These are phyloP conservation scores for Tetragnatha montana DNA, from an alignment of 2,888 invertebrate species.

Conservation along the genomic window DNA sequence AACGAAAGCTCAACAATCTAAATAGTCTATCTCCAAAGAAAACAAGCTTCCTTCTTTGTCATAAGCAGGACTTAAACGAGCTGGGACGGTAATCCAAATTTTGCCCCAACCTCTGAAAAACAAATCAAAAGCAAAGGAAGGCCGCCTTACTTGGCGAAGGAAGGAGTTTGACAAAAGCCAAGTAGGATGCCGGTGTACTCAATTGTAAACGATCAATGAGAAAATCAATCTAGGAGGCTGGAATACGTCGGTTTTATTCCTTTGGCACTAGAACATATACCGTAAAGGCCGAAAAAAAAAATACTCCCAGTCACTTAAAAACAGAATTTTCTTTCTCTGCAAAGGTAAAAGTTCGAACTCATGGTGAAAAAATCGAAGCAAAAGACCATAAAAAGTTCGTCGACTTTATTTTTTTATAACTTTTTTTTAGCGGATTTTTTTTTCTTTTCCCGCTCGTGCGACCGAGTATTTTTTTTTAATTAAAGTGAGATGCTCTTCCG, in stretches of 20 bases:
- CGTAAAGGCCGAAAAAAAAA: conserved; percentile 46
- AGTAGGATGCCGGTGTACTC: conserved; percentile 46
- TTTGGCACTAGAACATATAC: conserved; percentile 47
- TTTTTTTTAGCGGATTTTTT: conserved; percentile 24
- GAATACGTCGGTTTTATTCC: conserved; percentile 51
- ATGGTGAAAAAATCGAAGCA: conserved; percentile 37
- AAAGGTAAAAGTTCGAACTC: conserved; percentile 56
- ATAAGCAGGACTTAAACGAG: conserved; percentile 18
- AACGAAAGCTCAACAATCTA: conserved; percentile 16
- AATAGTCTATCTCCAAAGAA: conserved; percentile 17
- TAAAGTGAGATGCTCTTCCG: conserved; percentile 42
- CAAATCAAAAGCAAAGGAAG: conserved; percentile 21
- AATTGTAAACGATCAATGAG: conserved; percentile 60
- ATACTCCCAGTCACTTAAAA: conserved; percentile 61
- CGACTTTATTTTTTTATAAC: conserved; percentile 35
- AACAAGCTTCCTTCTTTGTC: background rate
- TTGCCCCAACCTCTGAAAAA: conserved; percentile 18
- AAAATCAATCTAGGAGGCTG: conserved; percentile 51
- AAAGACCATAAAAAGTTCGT: conserved; percentile 47
- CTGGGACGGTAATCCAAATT: conserved; percentile 58
- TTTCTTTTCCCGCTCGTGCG: conserved; percentile 9
- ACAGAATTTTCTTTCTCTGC: conserved; percentile 50
- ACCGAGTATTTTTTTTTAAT: conserved; percentile 47
- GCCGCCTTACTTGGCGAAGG: conserved; percentile 11
- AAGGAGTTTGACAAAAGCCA: conserved; percentile 35